Percentiles rank a stretch among this genome's conserved stretches.
Conservation (phyloP, 1,140 invertebrate genomes). For the Sinella curviseta region DNA sequence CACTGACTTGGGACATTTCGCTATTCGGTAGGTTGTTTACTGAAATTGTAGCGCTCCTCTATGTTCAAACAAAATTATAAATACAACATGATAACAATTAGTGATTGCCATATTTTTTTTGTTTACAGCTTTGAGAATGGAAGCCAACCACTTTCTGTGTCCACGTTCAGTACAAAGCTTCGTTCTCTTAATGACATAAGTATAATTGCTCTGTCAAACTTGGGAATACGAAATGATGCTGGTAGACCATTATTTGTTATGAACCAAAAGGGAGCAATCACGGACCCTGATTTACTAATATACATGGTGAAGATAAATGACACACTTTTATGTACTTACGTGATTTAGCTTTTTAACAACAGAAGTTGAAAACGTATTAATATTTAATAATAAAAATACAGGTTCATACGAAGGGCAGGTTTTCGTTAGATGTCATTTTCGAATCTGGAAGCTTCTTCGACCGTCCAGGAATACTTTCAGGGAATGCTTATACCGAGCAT, state of each 20-base stretch:
- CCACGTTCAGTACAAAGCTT: slow-evolving; percentile 37
- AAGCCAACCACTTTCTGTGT: slow-evolving; percentile 26
- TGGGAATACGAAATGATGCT: slow-evolving; percentile 15
- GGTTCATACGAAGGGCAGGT: slow-evolving; percentile 75
- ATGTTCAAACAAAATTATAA: not conserved
- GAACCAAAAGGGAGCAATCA: slow-evolving; percentile 20
- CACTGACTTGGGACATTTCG: slow-evolving; percentile 76
- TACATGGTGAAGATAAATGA: slow-evolving; percentile 42
- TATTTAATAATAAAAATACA: too few species aligned
- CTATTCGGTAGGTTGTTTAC: slow-evolving; percentile 54
- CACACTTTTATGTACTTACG: not conserved
- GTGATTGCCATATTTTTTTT: not conserved
- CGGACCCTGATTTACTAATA: slow-evolving; percentile 39
- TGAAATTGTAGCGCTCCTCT: not conserved
- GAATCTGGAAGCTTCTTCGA: slow-evolving; percentile 70
- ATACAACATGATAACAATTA: not conserved
- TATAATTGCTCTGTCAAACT: slow-evolving; percentile 25
- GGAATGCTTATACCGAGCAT: slow-evolving; percentile 64
- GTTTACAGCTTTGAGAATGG: slow-evolving; percentile 36
- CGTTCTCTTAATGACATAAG: slow-evolving; percentile 44
- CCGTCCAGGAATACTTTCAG: slow-evolving; percentile 61
- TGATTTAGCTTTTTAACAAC: not conserved
- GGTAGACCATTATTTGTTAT: slow-evolving; percentile 17
- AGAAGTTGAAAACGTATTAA: not conserved
- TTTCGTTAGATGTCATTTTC: slow-evolving; percentile 81